phyloP scores from a whole-genome alignment of 2,113 vertebrate genomes.

The Pelusios castaneus region DNA sequence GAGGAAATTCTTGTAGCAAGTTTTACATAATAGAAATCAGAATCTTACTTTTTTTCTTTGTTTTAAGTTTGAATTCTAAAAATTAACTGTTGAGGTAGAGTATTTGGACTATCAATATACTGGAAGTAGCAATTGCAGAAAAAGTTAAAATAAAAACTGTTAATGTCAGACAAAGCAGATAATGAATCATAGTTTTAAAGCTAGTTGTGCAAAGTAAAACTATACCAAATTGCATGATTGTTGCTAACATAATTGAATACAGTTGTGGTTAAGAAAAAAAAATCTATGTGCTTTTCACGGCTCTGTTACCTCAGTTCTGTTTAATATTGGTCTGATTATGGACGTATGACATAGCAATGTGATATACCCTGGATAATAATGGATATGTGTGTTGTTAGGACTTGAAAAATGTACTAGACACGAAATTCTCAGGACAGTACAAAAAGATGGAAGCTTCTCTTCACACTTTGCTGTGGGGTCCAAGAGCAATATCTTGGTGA shows the following conservation, averaged over 20 bases:
- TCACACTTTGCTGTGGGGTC: conserved; percentile 21
- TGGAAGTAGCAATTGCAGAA: neutral
- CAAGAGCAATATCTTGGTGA: conserved; percentile 9
- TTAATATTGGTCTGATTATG: neutral
- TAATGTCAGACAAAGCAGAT: neutral
- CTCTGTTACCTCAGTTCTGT: neutral
- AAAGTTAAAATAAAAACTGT: neutral
- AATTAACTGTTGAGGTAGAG: neutral
- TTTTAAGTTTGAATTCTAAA: neutral
- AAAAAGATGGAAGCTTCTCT: neutral
- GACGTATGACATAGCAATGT: neutral
- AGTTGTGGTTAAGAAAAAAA: neutral
- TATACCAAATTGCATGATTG: neutral
- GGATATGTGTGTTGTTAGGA: neutral
- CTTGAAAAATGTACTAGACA: neutral
- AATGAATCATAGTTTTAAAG: neutral
- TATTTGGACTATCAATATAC: neutral
- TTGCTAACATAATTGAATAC: neutral
- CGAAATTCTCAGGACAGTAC: neutral
- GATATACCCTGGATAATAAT: neutral
- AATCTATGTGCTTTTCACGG: neutral
- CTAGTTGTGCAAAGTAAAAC: neutral
- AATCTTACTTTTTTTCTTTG: neutral
- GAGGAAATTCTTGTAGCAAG: neutral
- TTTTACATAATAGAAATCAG: neutral